Percentiles rank a stretch among this genome's conserved stretches.
These are phyloP conservation scores for Drosophila lacertosa DNA, from an alignment of 1,140 invertebrate species.

Conservation along the genomic window DNA sequence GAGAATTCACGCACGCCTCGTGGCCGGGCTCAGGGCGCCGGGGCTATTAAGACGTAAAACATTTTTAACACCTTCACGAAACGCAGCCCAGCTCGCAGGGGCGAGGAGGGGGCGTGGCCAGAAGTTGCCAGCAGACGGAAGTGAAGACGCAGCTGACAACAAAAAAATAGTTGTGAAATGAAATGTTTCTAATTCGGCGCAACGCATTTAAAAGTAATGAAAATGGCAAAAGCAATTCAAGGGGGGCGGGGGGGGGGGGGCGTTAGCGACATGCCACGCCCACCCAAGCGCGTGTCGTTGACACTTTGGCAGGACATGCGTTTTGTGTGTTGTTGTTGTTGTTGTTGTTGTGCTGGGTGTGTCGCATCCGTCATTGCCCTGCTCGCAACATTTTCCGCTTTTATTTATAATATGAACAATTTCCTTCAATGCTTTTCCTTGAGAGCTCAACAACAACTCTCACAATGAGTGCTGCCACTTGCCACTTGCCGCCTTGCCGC, in stretches of 20 bases:
- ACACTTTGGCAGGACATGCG: constrained; percentile 73
- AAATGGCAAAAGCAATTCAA: constrained; percentile 65
- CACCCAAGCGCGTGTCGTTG: constrained; percentile 49
- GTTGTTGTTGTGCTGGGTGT: constrained; percentile 39
- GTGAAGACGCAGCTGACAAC: constrained; percentile 24
- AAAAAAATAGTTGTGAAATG: constrained; percentile 52
- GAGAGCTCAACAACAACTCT: constrained; percentile 32
- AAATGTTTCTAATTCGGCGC: constrained; percentile 74
- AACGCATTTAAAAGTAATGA: constrained; percentile 77
- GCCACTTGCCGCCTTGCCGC: constrained; percentile 9
- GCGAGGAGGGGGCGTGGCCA: neutral
- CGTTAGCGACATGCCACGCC: constrained; percentile 33
- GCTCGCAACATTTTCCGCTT: constrained; percentile 77
- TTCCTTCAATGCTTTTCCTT: constrained; percentile 59
- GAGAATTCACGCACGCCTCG: constrained; percentile 21
- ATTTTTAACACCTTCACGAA: constrained; percentile 72
- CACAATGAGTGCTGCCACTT: constrained; percentile 63
- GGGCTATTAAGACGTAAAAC: constrained; percentile 78
- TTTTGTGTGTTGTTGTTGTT: constrained; percentile 12
- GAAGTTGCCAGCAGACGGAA: constrained; percentile 4
- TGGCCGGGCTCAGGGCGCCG: constrained; percentile 20
- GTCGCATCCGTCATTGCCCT: constrained; percentile 71
- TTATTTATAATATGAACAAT: constrained; percentile 82
- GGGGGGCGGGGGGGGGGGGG: too few species aligned
- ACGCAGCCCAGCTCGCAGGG: constrained; percentile 25